These are phyloP conservation scores for Sorex maritimensis DNA, from an alignment of 2,797 vertebrate genomes.

Conservation along the genomic window DNA sequence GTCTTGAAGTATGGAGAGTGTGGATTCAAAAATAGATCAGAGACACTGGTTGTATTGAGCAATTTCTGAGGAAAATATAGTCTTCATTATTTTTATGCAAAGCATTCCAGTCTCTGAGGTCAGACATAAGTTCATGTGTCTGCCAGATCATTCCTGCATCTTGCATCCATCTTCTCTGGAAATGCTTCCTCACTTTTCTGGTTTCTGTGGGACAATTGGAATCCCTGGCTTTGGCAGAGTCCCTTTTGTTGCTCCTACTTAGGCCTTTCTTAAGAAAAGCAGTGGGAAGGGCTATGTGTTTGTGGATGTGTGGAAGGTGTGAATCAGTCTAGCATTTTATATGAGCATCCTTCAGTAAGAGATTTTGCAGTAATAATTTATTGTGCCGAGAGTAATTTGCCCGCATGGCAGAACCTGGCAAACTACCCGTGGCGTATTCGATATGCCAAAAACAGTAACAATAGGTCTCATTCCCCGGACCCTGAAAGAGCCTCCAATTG, in stretches of 20 bases:
- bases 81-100: not conserved
- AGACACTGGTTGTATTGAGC: not conserved
- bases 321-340: conserved; percentile 21
- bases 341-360: not conserved
- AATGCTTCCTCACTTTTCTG: not conserved
- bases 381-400: not conserved
- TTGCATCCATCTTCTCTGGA: conserved; percentile 13
- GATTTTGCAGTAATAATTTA: not conserved
- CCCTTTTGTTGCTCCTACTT: not conserved
- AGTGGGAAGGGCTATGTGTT: not conserved
- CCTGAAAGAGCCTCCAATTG: too few relatives aligned
- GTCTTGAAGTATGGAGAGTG: conserved; percentile 4
- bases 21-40: not conserved
- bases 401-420: too few relatives aligned
- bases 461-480: too few relatives aligned
- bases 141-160: not conserved
- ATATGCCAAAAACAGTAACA: too few relatives aligned
- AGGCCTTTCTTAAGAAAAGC: not conserved
- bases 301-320: not conserved
- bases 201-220: not conserved
- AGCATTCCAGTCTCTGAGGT: not conserved
- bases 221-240: not conserved
- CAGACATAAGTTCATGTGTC: not conserved
- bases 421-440: too few relatives aligned
- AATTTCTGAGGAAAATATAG: conserved; percentile 1